A percentile compares a stretch with the other conserved stretches of the same genome.
phyloP scores from a whole-genome alignment of 2,113 vertebrate genomes.

The Calyptommatus sinebrachiatus region DNA sequence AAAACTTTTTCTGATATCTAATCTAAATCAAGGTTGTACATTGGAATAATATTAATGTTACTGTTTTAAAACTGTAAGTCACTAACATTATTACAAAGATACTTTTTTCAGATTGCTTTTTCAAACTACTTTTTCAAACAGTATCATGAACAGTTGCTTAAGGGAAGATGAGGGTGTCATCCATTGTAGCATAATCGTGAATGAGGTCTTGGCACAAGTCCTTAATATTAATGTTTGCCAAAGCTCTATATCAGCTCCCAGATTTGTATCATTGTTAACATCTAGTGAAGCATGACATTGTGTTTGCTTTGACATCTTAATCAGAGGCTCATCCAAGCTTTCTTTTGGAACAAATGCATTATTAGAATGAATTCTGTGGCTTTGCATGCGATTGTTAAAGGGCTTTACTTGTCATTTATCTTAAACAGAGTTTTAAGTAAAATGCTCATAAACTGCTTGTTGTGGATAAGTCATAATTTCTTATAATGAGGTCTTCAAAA shows the following conservation, averaged over 20 bases:
- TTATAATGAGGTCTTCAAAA: neutral
- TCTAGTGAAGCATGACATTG: neutral
- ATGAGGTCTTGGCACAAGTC: neutral
- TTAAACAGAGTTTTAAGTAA: neutral
- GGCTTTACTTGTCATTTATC: neutral
- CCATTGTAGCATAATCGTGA: neutral
- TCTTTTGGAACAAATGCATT: neutral
- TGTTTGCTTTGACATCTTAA: neutral
- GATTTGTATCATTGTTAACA: constrained; percentile 3
- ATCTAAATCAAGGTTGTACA: too few relatives aligned
- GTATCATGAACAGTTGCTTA: neutral
- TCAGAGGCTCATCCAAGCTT: neutral
- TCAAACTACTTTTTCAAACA: neutral
- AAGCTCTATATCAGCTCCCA: neutral
- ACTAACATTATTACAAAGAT: neutral
- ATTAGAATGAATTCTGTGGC: neutral
- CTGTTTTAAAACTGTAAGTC: too few relatives aligned
- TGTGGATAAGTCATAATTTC: neutral
- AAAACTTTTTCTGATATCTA: too few relatives aligned
- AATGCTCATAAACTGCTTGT: neutral
- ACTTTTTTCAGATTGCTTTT: neutral
- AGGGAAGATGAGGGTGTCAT: constrained; percentile 7
- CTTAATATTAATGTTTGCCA: neutral
- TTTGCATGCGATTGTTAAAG: neutral
- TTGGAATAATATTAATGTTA: too few relatives aligned